Percentiles rank a stretch among this genome's conserved stretches.
Evolutionary conservation across 2,888 invertebrate species (phyloP).

Genomic region (Caenorhabditis sp.): DNA sequence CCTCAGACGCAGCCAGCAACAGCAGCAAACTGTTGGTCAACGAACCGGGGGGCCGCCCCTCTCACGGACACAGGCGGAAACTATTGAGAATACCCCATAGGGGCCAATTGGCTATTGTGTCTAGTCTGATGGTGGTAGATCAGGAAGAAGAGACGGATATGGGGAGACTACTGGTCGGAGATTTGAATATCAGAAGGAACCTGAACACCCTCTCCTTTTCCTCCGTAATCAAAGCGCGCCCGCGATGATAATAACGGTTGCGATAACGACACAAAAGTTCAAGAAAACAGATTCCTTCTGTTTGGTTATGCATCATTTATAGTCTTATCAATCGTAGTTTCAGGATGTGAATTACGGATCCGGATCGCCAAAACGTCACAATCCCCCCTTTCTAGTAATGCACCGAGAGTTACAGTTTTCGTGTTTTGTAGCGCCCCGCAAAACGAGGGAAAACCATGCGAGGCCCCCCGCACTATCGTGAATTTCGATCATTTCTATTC

Average conservation of each 20-base stretch:
- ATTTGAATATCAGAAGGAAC: slow-evolving; percentile 42
- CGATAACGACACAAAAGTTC: slow-evolving; percentile 49
- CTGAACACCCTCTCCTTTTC: slow-evolving; percentile 13
- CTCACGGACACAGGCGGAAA: slow-evolving; percentile 33
- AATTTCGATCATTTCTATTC: slow-evolving; percentile 36
- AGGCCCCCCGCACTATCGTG: slow-evolving; percentile 17
- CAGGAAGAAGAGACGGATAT: slow-evolving; percentile 11
- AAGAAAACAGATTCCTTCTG: slow-evolving; percentile 40
- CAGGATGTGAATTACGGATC: neutral
- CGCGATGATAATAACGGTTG: slow-evolving; percentile 32
- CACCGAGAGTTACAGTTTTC: slow-evolving; percentile 29
- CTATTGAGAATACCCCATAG: slow-evolving; percentile 23
- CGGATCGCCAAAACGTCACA: neutral
- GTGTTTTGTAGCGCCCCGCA: slow-evolving; percentile 45
- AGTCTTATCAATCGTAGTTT: slow-evolving; percentile 23
- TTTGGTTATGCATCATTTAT: neutral
- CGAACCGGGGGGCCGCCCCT: slow-evolving; percentile 50
- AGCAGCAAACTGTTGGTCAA: slow-evolving; percentile 58
- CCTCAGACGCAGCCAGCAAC: slow-evolving; percentile 34
- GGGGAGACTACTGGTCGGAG: slow-evolving; percentile 38
- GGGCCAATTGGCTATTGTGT: slow-evolving; percentile 14
- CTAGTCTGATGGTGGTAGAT: slow-evolving; percentile 44
- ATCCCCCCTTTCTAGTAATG: neutral
- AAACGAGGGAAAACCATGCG: slow-evolving; percentile 6
- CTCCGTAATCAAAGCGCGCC: slow-evolving; percentile 24